Base-by-base conservation (phyloP, 1,140 invertebrate species). In the Euschistus heros region DNA sequence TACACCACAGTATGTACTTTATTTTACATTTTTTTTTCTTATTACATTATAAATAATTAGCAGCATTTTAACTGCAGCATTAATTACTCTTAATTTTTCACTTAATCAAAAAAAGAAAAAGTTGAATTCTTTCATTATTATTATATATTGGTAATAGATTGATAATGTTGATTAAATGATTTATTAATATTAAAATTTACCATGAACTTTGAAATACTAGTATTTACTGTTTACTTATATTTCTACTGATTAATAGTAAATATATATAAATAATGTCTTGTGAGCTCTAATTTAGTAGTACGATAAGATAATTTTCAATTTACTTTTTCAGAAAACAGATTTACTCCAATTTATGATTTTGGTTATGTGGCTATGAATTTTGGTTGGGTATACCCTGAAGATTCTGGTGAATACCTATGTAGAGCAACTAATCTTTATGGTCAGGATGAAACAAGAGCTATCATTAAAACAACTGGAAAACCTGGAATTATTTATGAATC, bases 361-460 rank as follows among this genome's bases (percentile, higher is more conserved):
- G 93, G 93, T 44, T 96, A 95, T 74, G 94, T 97, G 30, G 91
- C 92, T 15, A 91, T 97, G 85, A 95, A 96, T 76, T 95, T 97
- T 71, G 88, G 90, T 57, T 97, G 92, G 91, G 88, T 95, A 5
- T 94, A 93, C 75, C 90, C 90, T 10, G 91, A 93, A 76, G 91
- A 94, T 72, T 90, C 87, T 71, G 91, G 91, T 1, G 92, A 94
- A 77, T 91, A 91, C 75, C 75, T 92, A 0, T 93, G 91, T 75
- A 81, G 89, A 66, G 91, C 91, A 44, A 93, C 90, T n/a, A 94
- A 94, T 75, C 77, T 91, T 52, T 94, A 92, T 71, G 92, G 92
- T 52, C 87, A 83, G 81, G 91, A 94, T 73, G 91, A 93, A 77
- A 94, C 92, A 0, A 81, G 82, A 72, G 89, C 89, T 18, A 73